These are phyloP conservation scores for Nymphicus hollandicus DNA, from an alignment of 2,113 vertebrate genomes.

Conservation along the genomic window DNA sequence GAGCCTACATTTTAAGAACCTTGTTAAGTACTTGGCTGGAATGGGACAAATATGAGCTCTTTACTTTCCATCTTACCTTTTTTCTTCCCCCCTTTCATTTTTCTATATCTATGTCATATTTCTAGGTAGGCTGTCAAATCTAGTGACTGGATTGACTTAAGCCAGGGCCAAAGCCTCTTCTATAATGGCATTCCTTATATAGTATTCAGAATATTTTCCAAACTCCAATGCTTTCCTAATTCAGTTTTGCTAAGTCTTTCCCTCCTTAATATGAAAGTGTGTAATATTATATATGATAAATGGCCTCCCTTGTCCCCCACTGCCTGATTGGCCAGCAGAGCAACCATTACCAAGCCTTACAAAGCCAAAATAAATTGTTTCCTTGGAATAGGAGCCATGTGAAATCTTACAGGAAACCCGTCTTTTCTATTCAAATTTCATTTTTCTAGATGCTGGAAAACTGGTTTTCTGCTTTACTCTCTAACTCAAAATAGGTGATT, in stretches of 20 bases:
- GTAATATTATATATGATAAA: background rate
- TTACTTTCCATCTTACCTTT: background rate
- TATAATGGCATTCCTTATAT: background rate
- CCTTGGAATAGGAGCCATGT: constrained; percentile 71
- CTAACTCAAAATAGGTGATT: background rate
- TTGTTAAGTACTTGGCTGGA: background rate
- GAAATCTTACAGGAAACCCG: constrained; percentile 63
- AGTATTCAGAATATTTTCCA: background rate
- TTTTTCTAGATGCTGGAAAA: constrained; percentile 48
- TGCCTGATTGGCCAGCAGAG: constrained; percentile 38
- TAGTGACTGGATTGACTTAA: background rate
- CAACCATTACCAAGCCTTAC: constrained; percentile 43
- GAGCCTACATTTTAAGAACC: background rate
- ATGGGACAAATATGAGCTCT: background rate
- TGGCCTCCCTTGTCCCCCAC: constrained; percentile 4
- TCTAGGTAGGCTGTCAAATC: background rate
- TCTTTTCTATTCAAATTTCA: constrained; percentile 54
- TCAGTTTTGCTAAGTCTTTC: background rate
- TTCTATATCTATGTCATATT: background rate
- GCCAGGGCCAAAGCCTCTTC: background rate
- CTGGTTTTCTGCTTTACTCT: constrained; percentile 17
- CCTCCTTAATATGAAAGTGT: background rate
- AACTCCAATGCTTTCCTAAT: background rate
- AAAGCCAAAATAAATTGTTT: constrained; percentile 64
- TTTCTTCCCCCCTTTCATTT: background rate